These are phyloP conservation scores for Rallus crepitans DNA, from an alignment of 2,797 vertebrate genomes.

Conservation along the genomic window DNA sequence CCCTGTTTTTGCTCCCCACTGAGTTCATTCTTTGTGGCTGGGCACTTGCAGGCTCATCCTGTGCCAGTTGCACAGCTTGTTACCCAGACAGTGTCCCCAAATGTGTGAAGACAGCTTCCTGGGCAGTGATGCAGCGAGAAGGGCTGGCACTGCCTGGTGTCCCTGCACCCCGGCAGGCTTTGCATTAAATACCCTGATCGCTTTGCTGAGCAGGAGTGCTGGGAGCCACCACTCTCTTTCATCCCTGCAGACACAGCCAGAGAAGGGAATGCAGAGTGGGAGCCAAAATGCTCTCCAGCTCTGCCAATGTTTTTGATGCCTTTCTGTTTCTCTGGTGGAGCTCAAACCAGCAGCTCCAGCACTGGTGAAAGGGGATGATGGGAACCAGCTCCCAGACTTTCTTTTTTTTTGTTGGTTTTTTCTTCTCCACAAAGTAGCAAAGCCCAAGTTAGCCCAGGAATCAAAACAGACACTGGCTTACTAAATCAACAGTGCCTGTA, in stretches of 20 bases:
- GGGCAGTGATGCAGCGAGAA: neutral
- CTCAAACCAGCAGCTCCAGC: slow-evolving; percentile 35
- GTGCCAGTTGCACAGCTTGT: neutral
- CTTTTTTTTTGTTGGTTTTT: neutral
- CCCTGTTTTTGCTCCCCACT: neutral
- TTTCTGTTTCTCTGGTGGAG: slow-evolving; percentile 66
- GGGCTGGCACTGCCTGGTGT: neutral
- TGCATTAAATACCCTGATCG: neutral
- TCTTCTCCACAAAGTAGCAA: slow-evolving; percentile 2
- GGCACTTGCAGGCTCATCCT: neutral
- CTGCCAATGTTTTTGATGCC: slow-evolving; percentile 57
- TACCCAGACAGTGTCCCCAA: neutral
- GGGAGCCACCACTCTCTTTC: neutral
- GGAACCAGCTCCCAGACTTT: neutral
- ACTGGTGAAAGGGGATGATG: neutral
- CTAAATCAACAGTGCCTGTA: slow-evolving; percentile 52
- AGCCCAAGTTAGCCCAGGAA: slow-evolving; percentile 36
- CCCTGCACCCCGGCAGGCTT: neutral
- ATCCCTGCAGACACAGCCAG: slow-evolving; percentile 26
- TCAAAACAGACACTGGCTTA: slow-evolving; percentile 9
- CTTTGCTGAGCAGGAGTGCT: neutral
- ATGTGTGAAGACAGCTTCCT: neutral
- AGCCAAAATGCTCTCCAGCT: slow-evolving; percentile 50
- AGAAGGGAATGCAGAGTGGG: slow-evolving; percentile 55
- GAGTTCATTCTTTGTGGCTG: neutral